Base-by-base conservation (phyloP, 2,888 invertebrate species). In the Agrotis exclamationis region DNA sequence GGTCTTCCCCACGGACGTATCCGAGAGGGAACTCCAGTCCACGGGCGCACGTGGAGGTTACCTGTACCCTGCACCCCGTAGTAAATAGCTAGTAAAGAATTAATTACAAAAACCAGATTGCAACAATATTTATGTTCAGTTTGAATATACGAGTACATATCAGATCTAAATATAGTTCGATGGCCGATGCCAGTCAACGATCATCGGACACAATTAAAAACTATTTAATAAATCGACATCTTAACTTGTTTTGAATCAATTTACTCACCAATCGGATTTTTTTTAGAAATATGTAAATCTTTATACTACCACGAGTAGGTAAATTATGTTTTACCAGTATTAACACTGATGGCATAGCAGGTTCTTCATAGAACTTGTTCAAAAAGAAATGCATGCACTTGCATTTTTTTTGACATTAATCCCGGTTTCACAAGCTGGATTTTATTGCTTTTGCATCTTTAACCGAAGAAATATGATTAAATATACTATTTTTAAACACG, bases 211-310 rank as follows among this genome's bases (percentile, higher is more conserved):
- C n/a, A 66, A n/a, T n/a, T n/a, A n/a, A 28, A 50, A 65, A 48
- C n/a, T 13, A 53, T 48, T 53, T 22, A 67, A 53, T 44, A 58
- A 47, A 53, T 22, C 4, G 22, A 28, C 18, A 13, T 4, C 14
- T 68, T 50, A 44, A 71, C 48, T 16, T 63, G 44, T 50, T 44
- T 20, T 24, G 3, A 54, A 67, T 54, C n/a, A 44, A 67, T 20
- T 14, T 28, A 45, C 33, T 33, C 33, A 13, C 22, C 2, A 2
- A 33, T n/a, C 24, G 11, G 22, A 33, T 22, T 54, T 45, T 54
- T 50, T 59, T 59, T 56, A 67, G n/a, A 54, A 9, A 14, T 33
- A 33, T 7, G 33, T 9, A 33, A 1, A 33, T 33, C 9, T 50
- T 50, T 50, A 33, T 6, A 22, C 20, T 5, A 24, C 6, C 22